A percentile compares a stretch with the other conserved stretches of the same genome.
These are phyloP conservation scores for Polyergus mexicanus DNA, from an alignment of 1,140 invertebrate species.

Conservation along the genomic window DNA sequence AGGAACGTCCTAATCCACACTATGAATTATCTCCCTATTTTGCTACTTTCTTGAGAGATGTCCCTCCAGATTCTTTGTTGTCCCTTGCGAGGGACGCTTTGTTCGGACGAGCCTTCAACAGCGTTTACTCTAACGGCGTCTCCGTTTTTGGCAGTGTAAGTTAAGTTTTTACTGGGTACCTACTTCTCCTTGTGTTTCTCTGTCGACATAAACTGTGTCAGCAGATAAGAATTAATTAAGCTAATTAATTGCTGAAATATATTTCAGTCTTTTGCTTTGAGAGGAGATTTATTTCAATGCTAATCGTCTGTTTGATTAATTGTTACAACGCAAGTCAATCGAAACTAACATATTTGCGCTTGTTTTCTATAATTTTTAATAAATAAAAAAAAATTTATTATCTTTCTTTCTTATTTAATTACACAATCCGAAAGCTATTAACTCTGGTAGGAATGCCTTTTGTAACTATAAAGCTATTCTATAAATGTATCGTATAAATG, in stretches of 20 bases:
- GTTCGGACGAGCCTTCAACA: background rate
- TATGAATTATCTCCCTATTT: conserved; percentile 79
- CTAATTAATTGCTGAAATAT: conserved; percentile 38
- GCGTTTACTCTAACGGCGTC: background rate
- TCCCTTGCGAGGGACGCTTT: conserved; percentile 21
- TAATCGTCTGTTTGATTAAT: background rate
- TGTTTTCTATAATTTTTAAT: background rate
- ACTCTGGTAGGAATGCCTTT: background rate
- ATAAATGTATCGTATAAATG: conserved; percentile 1
- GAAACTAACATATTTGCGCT: background rate
- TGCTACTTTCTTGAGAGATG: conserved; percentile 53
- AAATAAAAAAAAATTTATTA: background rate
- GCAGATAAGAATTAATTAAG: conserved; percentile 57
- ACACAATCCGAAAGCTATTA: background rate
- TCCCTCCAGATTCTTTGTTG: conserved; percentile 16
- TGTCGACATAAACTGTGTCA: conserved; percentile 34
- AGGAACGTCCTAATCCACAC: conserved; percentile 72
- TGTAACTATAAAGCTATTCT: background rate
- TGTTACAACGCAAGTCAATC: background rate
- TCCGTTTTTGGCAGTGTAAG: conserved; percentile 37
- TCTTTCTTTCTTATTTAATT: conserved; percentile 20
- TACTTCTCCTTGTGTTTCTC: conserved; percentile 47
- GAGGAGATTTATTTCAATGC: background rate
- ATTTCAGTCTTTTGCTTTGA: background rate
- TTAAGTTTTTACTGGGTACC: conserved; percentile 39